These are phyloP conservation scores for Caenorhabditis brenneri DNA, from an alignment of 1,140 invertebrate genomes.

Conservation along the genomic window DNA sequence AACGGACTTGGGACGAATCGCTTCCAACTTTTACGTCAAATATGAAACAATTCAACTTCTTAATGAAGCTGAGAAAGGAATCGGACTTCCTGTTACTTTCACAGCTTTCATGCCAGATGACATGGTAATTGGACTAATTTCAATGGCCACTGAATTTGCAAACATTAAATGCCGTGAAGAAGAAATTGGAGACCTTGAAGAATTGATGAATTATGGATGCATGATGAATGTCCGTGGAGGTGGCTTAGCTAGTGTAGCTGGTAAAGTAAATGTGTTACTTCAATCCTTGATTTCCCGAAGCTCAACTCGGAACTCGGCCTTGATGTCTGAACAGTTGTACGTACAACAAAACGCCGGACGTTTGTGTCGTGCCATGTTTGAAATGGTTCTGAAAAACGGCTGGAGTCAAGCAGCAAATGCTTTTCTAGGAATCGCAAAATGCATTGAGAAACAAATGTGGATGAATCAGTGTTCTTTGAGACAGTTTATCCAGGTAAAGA, in stretches of 20 bases:
- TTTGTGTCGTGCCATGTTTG: conserved; percentile 89
- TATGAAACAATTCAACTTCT: conserved; percentile 82
- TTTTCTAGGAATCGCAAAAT: conserved; percentile 81
- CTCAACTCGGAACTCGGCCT: conserved; percentile 62
- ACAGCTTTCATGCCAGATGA: conserved; percentile 83
- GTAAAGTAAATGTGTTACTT: conserved; percentile 95
- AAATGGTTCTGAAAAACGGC: conserved; percentile 86
- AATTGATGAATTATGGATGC: conserved; percentile 78
- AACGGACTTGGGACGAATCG: conserved; percentile 87
- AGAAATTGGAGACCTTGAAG: conserved; percentile 87
- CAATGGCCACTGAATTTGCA: conserved; percentile 89
- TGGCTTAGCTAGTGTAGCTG: conserved; percentile 85
- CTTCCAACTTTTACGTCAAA: conserved; percentile 97
- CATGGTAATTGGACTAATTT: conserved; percentile 86
- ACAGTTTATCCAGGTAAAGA: conserved; percentile 79
- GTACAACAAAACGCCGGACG: conserved; percentile 80
- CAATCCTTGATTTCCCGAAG: conserved; percentile 72
- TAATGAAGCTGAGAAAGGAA: background rate
- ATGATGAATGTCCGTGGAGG: conserved; percentile 80
- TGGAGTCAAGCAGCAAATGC: conserved; percentile 86
- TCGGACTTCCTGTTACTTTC: conserved; percentile 70
- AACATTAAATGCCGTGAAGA: conserved; percentile 95
- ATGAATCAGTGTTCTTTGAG: conserved; percentile 82
- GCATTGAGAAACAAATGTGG: conserved; percentile 84
- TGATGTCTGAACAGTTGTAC: conserved; percentile 62